These are phyloP conservation scores for Oreochromis tanganicae DNA, from an alignment of 2,113 vertebrate species.

Conservation along the genomic window DNA sequence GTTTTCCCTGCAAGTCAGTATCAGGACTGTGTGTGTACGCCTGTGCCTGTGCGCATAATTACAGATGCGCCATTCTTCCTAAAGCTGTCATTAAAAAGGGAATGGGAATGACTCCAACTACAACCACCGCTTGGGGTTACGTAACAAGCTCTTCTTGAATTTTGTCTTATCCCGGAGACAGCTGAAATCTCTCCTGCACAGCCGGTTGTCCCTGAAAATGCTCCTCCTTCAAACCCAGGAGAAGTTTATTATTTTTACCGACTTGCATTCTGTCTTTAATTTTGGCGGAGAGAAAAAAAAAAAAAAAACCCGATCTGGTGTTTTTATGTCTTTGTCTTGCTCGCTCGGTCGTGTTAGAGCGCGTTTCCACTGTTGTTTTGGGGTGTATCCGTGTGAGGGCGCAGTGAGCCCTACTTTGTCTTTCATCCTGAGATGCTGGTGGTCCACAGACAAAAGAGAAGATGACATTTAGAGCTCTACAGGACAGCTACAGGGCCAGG, in stretches of 20 bases:
- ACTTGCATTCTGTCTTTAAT: neutral
- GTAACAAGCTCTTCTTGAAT: slow-evolving; percentile 53
- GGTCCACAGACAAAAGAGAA: slow-evolving; percentile 59
- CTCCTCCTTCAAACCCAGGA: neutral
- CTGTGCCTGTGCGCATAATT: slow-evolving; percentile 57
- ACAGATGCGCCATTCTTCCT: slow-evolving; percentile 57
- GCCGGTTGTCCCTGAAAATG: neutral
- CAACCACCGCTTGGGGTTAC: slow-evolving; percentile 64
- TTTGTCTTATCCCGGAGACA: slow-evolving; percentile 38
- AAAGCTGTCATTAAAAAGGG: slow-evolving; percentile 67
- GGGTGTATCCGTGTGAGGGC: slow-evolving; percentile 48
- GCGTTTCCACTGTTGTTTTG: neutral
- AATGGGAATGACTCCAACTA: slow-evolving; percentile 68
- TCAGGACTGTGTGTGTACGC: slow-evolving; percentile 23
- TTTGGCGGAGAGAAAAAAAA: neutral
- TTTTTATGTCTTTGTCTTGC: slow-evolving; percentile 11
- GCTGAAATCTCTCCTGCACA: slow-evolving; percentile 10
- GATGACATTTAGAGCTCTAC: slow-evolving; percentile 15
- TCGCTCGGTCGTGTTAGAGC: neutral
- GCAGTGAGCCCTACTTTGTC: slow-evolving; percentile 5
- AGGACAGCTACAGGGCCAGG: neutral
- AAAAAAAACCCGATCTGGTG: neutral
- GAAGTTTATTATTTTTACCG: neutral
- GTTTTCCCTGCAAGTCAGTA: slow-evolving; percentile 40
- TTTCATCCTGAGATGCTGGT: slow-evolving; percentile 24